These are phyloP conservation scores for Drosophila paramelanica DNA, from an alignment of 2,888 invertebrate genomes.

Conservation along the genomic window DNA sequence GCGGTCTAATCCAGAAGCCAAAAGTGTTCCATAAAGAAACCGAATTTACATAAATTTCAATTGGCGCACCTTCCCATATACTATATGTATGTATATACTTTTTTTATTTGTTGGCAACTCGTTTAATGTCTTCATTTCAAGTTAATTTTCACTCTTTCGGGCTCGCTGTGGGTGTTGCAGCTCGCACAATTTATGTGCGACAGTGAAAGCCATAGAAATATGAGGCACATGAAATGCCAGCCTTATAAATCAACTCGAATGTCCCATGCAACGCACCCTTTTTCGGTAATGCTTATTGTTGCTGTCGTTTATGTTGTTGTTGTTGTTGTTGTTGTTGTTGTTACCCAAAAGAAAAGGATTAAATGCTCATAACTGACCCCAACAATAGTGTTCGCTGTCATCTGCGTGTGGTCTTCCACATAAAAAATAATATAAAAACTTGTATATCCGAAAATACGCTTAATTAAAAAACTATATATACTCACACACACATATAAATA, in stretches of 20 bases:
- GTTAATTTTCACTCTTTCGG: conserved; percentile 50
- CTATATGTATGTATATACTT: conserved; percentile 1
- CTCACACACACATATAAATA: too few relatives aligned
- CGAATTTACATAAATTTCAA: conserved; percentile 58
- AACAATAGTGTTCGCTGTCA: conserved; percentile 28
- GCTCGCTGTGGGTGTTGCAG: conserved; percentile 61
- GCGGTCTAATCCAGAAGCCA: conserved; percentile 61
- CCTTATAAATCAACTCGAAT: conserved; percentile 70
- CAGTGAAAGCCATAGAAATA: conserved; percentile 80
- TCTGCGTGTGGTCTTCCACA: conserved; percentile 38
- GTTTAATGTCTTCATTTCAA: conserved; percentile 71
- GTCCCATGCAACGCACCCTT: conserved; percentile 67
- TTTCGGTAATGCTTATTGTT: conserved; percentile 37
- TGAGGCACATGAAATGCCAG: conserved; percentile 48
- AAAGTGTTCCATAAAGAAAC: conserved; percentile 29
- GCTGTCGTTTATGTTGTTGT: background rate
- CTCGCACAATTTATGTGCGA: conserved; percentile 58
- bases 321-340: conserved; percentile 13
- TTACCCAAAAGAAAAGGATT: conserved; percentile 64
- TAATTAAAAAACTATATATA: background rate
- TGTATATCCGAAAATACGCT: conserved; percentile 17
- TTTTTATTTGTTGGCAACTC: conserved; percentile 22
- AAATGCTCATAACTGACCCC: conserved; percentile 68
- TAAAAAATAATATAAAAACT: conserved; percentile 25
- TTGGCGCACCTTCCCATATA: conserved; percentile 48